Base-by-base conservation (phyloP, 2,797 vertebrate genomes). In the Thamnophis elegans region DNA sequence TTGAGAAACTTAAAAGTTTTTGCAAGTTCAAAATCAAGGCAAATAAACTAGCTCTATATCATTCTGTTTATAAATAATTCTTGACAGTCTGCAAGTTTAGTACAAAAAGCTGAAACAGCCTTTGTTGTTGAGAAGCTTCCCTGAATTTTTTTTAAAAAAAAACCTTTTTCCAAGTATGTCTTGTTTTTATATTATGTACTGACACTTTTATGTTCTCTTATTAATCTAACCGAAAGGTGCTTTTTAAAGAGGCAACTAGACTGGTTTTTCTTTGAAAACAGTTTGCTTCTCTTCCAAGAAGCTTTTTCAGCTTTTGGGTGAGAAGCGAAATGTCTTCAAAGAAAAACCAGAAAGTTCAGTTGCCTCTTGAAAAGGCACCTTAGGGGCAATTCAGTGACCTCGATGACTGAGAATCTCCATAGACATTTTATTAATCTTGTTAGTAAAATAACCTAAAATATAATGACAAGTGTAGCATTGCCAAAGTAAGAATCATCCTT, bases 1-100 rank as follows among this genome's bases (percentile, higher is more conserved):
- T 82, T 42, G 51, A 9, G 9, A 73, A 56, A n/a, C 55, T 87
- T 82, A 88, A 94, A 94, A 89, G 32, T 90, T 93, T 89, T 8
- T 26, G 20, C 26, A 36, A 42, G 92, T 59, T 90, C 60, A 90
- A 88, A 51, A 93, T 93, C 85, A 62, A 85, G 47, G 90, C 87
- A 55, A 94, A 68, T 55, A n/a, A 1, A n/a, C 2, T 7, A 93
- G 53, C 58, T 51, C 1, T 91, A 91, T 91, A 47, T 93, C 25
- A 47, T 32, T 6, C 0, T 6, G 26, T 60, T 4, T n/a, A 11
- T 88, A 60, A 93, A 55, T 0, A 1, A 7, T 87, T 91, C 62
- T 51, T 55, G 59, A 65, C 16, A 88, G 20, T 89, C 91, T 73
- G 51, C 59, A 82, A 90, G 90, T 92, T 89, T 58, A 87, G 32